Percentiles rank a stretch among this genome's conserved stretches.
phyloP scores from a whole-genome alignment of 1,140 invertebrate species.

The Saccostrea echinata region DNA sequence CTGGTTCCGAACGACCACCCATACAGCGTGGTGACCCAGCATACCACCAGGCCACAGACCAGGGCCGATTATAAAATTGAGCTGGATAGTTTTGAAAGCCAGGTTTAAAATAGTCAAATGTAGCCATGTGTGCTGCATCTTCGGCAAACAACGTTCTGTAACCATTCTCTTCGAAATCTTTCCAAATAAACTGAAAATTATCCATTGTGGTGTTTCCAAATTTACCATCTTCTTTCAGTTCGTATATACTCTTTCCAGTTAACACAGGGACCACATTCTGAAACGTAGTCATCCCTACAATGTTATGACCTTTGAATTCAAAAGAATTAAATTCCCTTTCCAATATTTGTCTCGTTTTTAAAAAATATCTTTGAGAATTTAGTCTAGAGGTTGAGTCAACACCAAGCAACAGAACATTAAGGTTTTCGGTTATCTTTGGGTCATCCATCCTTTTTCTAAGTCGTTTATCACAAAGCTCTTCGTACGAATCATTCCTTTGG shows the following conservation, averaged over 20 bases:
- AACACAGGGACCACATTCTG: slow-evolving; percentile 79
- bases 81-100: slow-evolving; percentile 80
- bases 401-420: slow-evolving; percentile 88
- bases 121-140: slow-evolving; percentile 80
- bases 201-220: slow-evolving; percentile 76
- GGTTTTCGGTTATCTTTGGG: slow-evolving; percentile 60
- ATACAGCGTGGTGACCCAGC: slow-evolving; percentile 74
- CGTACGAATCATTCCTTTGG: slow-evolving; percentile 76
- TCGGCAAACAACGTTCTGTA: slow-evolving; percentile 81
- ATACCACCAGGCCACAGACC: slow-evolving; percentile 70
- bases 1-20: slow-evolving; percentile 71
- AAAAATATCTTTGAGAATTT: slow-evolving; percentile 91
- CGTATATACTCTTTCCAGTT: slow-evolving; percentile 74
- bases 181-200: slow-evolving; percentile 81
- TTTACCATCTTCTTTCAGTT: slow-evolving; percentile 76
- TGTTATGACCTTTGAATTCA: slow-evolving; percentile 77
- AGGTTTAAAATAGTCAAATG: slow-evolving; percentile 80
- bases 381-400: slow-evolving; percentile 92
- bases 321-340: slow-evolving; percentile 69
- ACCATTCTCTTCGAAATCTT: slow-evolving; percentile 79
- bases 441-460: slow-evolving; percentile 49
- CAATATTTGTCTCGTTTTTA: slow-evolving; percentile 85
- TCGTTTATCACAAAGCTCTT: slow-evolving; percentile 63
- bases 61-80: slow-evolving; percentile 79
- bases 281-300: slow-evolving; percentile 78